These are phyloP conservation scores for Tipula helvola DNA, from an alignment of 2,888 invertebrate genomes.

Conservation along the genomic window DNA sequence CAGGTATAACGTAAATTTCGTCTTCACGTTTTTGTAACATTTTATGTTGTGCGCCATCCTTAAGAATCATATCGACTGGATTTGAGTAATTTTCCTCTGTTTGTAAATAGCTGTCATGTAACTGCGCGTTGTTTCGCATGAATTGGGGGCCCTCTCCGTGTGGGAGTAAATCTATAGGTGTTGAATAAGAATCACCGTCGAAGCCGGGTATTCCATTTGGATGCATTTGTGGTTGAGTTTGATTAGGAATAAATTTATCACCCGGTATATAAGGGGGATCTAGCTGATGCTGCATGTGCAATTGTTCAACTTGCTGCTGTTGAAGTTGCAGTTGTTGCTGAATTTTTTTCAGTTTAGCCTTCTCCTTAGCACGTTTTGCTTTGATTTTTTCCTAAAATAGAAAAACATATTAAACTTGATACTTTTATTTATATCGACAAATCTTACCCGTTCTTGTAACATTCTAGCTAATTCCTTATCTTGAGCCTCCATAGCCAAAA, in stretches of 20 bases:
- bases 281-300: conserved; percentile 29
- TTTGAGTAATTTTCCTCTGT: conserved; percentile 37
- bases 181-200: conserved; percentile 17
- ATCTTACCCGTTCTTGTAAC: conserved; percentile 48
- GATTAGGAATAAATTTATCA: conserved; percentile 21
- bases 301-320: conserved; percentile 26
- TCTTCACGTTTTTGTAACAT: conserved; percentile 23
- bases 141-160: conserved; percentile 11
- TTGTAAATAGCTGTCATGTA: neutral
- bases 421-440: neutral
- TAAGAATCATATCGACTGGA: conserved; percentile 38
- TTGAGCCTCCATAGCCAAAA: conserved; percentile 65
- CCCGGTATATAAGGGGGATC: conserved; percentile 19
- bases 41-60: neutral
- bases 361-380: conserved; percentile 54
- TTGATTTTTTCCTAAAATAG: conserved; percentile 49
- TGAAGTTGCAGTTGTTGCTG: conserved; percentile 29
- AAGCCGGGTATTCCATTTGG: neutral
- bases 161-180: conserved; percentile 16
- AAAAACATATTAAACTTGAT: neutral
- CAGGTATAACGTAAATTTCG: conserved; percentile 33
- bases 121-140: conserved; percentile 15
- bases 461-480: conserved; percentile 65
- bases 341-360: conserved; percentile 50
- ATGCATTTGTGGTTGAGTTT: conserved; percentile 28